Evolutionary conservation across 1,140 invertebrate species (phyloP).

Genomic region (Brachionus calyciflorus): DNA sequence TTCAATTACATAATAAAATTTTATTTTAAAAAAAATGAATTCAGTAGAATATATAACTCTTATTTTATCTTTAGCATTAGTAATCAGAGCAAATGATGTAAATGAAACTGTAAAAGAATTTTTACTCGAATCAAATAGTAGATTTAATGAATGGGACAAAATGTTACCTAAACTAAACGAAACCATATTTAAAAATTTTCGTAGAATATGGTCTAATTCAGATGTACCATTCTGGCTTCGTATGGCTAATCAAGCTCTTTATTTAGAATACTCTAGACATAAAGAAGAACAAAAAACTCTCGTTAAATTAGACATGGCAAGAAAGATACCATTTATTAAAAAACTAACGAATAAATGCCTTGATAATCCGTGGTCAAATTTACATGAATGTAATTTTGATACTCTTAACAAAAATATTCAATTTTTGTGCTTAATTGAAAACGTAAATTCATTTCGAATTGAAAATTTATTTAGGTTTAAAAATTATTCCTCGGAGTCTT

Average conservation of each 20-base stretch:
- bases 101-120: constrained; percentile 1
- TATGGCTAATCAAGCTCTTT: constrained; percentile 37
- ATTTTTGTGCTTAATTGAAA: constrained; percentile 22
- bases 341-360: constrained; percentile 14
- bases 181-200: neutral
- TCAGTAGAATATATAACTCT: no score
- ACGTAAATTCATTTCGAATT: neutral
- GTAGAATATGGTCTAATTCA: neutral
- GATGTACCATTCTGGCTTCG: constrained; percentile 32
- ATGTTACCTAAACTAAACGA: constrained; percentile 27
- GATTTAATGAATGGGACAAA: constrained; percentile 6
- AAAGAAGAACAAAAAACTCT: neutral
- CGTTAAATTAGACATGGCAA: neutral
- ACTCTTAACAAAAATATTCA: constrained; percentile 14
- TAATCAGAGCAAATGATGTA: neutral
- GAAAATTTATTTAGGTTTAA: neutral
- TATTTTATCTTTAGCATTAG: neutral
- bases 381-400: neutral
- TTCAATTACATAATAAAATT: no score
- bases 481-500: neutral
- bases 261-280: neutral
- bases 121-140: neutral
- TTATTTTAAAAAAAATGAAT: no score
- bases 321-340: constrained; percentile 30
- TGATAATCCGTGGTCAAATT: constrained; percentile 16